These are phyloP conservation scores for Cerceris rybyensis DNA, from an alignment of 2,888 invertebrate species.

Conservation along the genomic window DNA sequence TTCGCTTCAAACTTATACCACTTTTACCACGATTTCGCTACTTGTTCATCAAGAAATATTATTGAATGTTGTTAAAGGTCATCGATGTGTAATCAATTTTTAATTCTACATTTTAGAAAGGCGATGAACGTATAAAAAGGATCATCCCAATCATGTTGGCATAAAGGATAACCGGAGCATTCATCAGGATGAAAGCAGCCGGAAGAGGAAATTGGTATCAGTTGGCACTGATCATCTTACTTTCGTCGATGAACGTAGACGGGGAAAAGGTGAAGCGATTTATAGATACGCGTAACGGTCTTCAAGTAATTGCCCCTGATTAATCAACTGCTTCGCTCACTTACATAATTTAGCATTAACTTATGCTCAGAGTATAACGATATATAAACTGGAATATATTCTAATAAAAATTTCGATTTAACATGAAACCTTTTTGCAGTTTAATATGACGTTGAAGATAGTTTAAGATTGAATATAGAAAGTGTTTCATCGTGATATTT, in stretches of 20 bases:
- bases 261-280: constrained; percentile 53
- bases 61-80: not conserved
- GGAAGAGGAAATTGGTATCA: constrained; percentile 42
- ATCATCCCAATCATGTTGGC: constrained; percentile 30
- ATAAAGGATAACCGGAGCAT: constrained; percentile 18
- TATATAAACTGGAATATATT: no score
- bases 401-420: no score
- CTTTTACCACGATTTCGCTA: not conserved
- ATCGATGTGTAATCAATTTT: not conserved
- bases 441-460: no score
- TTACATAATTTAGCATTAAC: no score
- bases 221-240: constrained; percentile 17
- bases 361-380: no score
- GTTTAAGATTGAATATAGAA: no score
- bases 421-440: no score
- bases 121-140: constrained; percentile 12
- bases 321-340: no score
- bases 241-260: constrained; percentile 15
- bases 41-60: not conserved
- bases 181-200: constrained; percentile 43
- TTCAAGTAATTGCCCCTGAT: not conserved
- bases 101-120: not conserved
- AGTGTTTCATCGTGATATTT: no score
- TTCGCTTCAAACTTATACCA: not conserved
- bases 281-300: not conserved